A percentile compares a stretch with the other conserved stretches of the same genome.
Conservation (phyloP, 2,888 invertebrate species). For the Epinotia brunnichana region DNA sequence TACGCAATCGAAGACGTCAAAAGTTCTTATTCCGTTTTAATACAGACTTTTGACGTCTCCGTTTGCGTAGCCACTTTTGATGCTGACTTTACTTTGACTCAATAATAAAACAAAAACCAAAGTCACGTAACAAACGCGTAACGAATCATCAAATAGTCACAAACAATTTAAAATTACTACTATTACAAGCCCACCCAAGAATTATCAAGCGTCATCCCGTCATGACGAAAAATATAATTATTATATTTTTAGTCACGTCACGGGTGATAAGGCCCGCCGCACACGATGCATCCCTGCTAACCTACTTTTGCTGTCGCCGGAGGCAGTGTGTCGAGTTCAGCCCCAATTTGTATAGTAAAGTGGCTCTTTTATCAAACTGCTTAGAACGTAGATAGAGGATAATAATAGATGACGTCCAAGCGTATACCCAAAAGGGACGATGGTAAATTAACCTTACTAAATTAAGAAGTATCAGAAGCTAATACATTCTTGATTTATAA, state of each 20-base stretch:
- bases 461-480: too few species aligned
- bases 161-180: slow-evolving; percentile 9
- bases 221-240: slow-evolving; percentile 35
- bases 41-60: too few species aligned
- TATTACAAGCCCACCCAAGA: slow-evolving; percentile 28
- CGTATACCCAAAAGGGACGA: too few species aligned
- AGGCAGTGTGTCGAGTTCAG: slow-evolving; percentile 11
- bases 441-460: too few species aligned
- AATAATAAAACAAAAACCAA: neutral
- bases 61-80: too few species aligned
- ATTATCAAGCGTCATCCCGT: slow-evolving; percentile 24
- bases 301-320: slow-evolving; percentile 23
- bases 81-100: neutral
- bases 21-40: too few species aligned
- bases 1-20: too few species aligned
- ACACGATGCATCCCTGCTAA: slow-evolving; percentile 13
- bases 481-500: too few species aligned
- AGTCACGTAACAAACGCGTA: slow-evolving; percentile 14
- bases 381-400: too few species aligned
- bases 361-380: slow-evolving; percentile 16
- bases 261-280: slow-evolving; percentile 28
- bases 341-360: slow-evolving; percentile 20
- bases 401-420: too few species aligned
- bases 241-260: slow-evolving; percentile 27
- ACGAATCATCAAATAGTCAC: slow-evolving; percentile 28